Evolutionary conservation across 2,797 vertebrate genomes (phyloP).

Genomic region (Brachymystax lenok): DNA sequence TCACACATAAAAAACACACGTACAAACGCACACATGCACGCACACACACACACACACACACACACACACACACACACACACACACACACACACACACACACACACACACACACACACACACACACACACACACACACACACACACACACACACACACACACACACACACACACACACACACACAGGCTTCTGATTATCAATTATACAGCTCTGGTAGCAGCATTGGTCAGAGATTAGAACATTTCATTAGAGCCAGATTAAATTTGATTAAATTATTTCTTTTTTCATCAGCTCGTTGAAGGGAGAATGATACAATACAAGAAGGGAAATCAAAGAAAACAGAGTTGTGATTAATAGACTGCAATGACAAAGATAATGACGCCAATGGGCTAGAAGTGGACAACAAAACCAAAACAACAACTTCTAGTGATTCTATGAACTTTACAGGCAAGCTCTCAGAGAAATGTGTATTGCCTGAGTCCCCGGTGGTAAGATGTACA

Average conservation of each 20-base stretch:
- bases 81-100: neutral
- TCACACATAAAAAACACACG: neutral
- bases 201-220: constrained; percentile 15
- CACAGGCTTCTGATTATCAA: constrained; percentile 22
- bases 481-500: too few species aligned
- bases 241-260: constrained; percentile 24
- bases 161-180: constrained; percentile 20
- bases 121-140: neutral
- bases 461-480: too few species aligned
- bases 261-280: constrained; percentile 23
- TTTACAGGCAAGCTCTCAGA: too few species aligned
- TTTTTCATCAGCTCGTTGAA: constrained; percentile 5
- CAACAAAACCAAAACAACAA: constrained; percentile 21
- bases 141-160: constrained; percentile 16
- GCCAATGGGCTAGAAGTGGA: neutral
- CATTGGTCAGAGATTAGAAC: constrained; percentile 19
- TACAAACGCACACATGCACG: too few species aligned
- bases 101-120: neutral
- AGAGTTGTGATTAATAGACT: neutral
- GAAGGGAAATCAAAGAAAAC: constrained; percentile 8
- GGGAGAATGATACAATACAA: neutral
- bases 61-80: neutral
- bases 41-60: accelerated
- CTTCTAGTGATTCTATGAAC: neutral
- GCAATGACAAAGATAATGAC: neutral